Evolutionary conservation across 2,888 invertebrate genomes (phyloP).

Genomic region (Ligdia adustata): DNA sequence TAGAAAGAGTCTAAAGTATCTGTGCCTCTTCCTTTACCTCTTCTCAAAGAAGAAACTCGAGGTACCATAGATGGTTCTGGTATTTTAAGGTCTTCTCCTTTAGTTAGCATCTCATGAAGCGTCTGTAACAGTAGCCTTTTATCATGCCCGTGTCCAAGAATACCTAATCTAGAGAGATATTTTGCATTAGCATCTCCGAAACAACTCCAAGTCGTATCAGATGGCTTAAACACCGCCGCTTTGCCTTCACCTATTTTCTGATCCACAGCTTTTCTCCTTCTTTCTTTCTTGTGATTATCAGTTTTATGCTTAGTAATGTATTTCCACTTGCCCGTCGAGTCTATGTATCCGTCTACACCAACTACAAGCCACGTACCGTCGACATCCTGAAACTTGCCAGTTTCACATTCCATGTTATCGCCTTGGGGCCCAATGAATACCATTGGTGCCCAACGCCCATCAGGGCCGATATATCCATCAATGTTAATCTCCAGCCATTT

Average conservation of each 20-base stretch:
- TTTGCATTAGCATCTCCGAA: slow-evolving; percentile 65
- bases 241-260: slow-evolving; percentile 43
- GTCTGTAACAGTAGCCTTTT: slow-evolving; percentile 58
- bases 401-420: slow-evolving; percentile 61
- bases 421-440: slow-evolving; percentile 65
- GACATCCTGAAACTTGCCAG: slow-evolving; percentile 64
- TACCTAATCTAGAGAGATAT: slow-evolving; percentile 65
- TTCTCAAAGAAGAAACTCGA: slow-evolving; percentile 38
- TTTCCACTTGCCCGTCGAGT: slow-evolving; percentile 61
- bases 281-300: slow-evolving; percentile 28
- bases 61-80: slow-evolving; percentile 55
- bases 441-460: slow-evolving; percentile 70
- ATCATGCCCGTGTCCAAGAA: slow-evolving; percentile 72
- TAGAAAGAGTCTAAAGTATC: slow-evolving; percentile 20
- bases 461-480: slow-evolving; percentile 70
- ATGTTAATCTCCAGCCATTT: slow-evolving; percentile 72
- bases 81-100: slow-evolving; percentile 59
- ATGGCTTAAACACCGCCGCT: slow-evolving; percentile 39
- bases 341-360: slow-evolving; percentile 72
- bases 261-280: slow-evolving; percentile 28
- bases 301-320: slow-evolving; percentile 51
- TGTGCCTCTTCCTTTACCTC: slow-evolving; percentile 26
- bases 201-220: slow-evolving; percentile 67
- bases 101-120: slow-evolving; percentile 49
- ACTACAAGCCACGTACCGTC: slow-evolving; percentile 63